These are phyloP conservation scores for Condylura cristata DNA, from an alignment of 2,113 vertebrate genomes.

Conservation along the genomic window DNA sequence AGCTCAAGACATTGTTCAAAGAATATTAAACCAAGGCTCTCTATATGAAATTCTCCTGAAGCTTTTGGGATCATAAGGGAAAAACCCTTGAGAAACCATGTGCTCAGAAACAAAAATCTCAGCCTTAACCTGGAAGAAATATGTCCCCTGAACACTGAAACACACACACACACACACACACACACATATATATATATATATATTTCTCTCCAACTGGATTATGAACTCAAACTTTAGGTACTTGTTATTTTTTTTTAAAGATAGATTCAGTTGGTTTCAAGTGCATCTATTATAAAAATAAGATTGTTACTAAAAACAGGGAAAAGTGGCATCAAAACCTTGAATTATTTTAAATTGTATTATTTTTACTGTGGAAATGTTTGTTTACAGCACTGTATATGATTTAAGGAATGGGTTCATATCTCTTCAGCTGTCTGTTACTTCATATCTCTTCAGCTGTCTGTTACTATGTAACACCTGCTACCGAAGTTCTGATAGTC, in stretches of 20 bases:
- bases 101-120: neutral
- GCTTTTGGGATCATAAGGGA: neutral
- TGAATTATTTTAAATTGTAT: neutral
- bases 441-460: no score
- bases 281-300: neutral
- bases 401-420: no score
- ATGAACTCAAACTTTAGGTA: slow-evolving; percentile 1
- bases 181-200: no score
- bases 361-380: no score
- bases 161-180: no score
- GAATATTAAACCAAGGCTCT: slow-evolving; percentile 41
- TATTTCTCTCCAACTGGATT: neutral
- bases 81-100: neutral
- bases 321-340: neutral
- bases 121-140: neutral
- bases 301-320: neutral
- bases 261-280: neutral
- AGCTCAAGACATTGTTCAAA: slow-evolving; percentile 29
- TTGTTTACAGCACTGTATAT: no score
- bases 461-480: no score
- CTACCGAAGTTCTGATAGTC: no score
- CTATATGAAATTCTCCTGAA: neutral
- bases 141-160: no score
- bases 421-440: no score
- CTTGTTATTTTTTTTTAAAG: neutral